Conservation (phyloP, 2,888 invertebrate species). For the Yponomeuta evonymella region DNA sequence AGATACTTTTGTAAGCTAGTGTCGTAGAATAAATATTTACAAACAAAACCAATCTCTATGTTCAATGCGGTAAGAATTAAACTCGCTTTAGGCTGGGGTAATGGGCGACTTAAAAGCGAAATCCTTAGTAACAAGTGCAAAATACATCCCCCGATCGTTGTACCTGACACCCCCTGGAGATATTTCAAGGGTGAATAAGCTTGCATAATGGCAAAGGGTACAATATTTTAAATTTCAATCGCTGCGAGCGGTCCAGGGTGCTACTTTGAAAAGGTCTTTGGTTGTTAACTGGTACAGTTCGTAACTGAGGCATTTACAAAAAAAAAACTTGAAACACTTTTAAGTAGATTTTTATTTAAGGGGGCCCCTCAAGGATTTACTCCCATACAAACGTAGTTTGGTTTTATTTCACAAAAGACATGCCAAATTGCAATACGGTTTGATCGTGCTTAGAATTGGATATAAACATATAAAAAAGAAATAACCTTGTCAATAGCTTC, state of each 20-base stretch:
- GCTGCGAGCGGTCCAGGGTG: constrained; percentile 69
- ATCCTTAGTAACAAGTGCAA: constrained; percentile 76
- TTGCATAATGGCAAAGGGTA: constrained; percentile 77
- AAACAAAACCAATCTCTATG: constrained; percentile 40
- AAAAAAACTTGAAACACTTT: no score
- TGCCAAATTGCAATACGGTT: no score
- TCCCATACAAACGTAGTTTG: no score
- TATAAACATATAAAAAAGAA: no score
- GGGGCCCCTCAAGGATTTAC: no score
- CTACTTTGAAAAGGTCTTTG: neutral
- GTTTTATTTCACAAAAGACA: no score
- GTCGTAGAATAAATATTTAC: neutral
- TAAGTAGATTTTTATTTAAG: no score
- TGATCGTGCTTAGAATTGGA: no score
- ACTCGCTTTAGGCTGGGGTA: constrained; percentile 36
- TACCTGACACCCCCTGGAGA: constrained; percentile 74
- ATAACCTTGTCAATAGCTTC: no score
- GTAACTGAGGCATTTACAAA: no score
- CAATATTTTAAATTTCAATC: constrained; percentile 78
- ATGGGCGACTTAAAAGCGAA: constrained; percentile 63
- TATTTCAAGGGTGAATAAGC: constrained; percentile 78
- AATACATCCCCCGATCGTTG: constrained; percentile 75
- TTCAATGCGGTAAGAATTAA: constrained; percentile 30
- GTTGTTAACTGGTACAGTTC: no score
- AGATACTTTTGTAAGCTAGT: neutral